Evolutionary conservation across 1,140 invertebrate genomes (phyloP).

Genomic region (Bilobella aurantiaca): DNA sequence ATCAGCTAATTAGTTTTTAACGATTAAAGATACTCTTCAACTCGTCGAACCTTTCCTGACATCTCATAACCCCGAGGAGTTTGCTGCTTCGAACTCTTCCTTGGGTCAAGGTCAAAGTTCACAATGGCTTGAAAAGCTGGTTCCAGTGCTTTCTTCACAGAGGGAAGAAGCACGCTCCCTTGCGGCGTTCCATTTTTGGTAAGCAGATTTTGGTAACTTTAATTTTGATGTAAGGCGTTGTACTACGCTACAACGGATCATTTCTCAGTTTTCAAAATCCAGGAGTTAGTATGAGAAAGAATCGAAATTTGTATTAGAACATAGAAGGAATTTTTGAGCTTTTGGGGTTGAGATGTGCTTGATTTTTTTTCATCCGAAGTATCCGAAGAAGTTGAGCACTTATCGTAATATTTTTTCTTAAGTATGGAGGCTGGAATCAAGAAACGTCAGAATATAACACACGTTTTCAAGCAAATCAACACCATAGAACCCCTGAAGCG

Average conservation of each 20-base stretch:
- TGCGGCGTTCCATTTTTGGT: conserved; percentile 95
- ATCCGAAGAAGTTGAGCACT: too few relatives aligned
- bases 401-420: too few relatives aligned
- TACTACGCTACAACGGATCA: too few relatives aligned
- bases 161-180: conserved; percentile 90
- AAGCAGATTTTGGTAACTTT: not conserved
- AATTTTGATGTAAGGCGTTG: too few relatives aligned
- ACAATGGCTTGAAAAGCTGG: conserved; percentile 84
- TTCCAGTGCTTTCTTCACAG: conserved; percentile 91
- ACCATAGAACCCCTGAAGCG: conserved; percentile 91
- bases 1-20: too few relatives aligned
- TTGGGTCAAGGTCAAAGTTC: conserved; percentile 94
- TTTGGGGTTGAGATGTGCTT: too few relatives aligned
- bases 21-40: conserved; percentile 60
- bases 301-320: too few relatives aligned
- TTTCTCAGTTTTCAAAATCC: too few relatives aligned
- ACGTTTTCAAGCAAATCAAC: conserved; percentile 87
- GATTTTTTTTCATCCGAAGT: too few relatives aligned
- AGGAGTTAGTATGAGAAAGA: too few relatives aligned
- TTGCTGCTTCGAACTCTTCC: conserved; percentile 76
- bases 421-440: conserved; percentile 96
- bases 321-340: too few relatives aligned
- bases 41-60: conserved; percentile 94
- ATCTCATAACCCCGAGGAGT: conserved; percentile 84
- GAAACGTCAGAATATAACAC: conserved; percentile 85